Evolutionary conservation across 2,888 invertebrate genomes (phyloP), one percentile per base, ranked within the genome.

Genomic region (Phytoseiulus persimilis): DNA sequence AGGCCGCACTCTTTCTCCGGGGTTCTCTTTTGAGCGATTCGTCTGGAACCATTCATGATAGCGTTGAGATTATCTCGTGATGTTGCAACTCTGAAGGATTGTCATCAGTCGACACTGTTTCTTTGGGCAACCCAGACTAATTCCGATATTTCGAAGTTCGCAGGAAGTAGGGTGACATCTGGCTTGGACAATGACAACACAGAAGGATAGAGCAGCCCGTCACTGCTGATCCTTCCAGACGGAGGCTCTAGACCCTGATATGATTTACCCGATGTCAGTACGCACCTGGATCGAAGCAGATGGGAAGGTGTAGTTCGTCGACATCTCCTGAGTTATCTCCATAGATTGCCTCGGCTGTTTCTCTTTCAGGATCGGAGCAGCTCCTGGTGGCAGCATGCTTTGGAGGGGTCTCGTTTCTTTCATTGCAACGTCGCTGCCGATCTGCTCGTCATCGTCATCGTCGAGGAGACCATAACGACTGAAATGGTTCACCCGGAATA

Each of bases 401-500:
- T 87, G 87, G 39, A 39, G 87, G n/a, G 87, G 87, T 45, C 87
- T 87, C 9, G 87, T 87, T 33, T 87, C 87, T 3, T 28, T 45
- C 87, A 87, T 87, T 33, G 32, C 87, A 28, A 87, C 91, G 14
- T 90, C 90, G 0, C 90, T 83, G 3, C 83, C 90, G 39, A 93
- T 90, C 39, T 93, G 94, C 33, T 95, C 95, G 0, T 96, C 96
- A 90, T 98, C 98, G 90, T 97, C 96, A 91, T 97, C 98, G 11
- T 95, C 95, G 28, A 89, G 32, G 0, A 96, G 93, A 0, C 96
- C 97, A 92, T 98, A 98, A 92, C 97, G 98, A 31, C 98, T 97
- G 93, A 98, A 98, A 93, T 98, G 98, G 90, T 96, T 96, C 83
- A 97, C 96, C 93, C 96, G 95, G 93, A 99, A 99, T 90, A 98